These are phyloP conservation scores for Pterocles orientalis DNA, from an alignment of 2,113 vertebrate genomes.

Conservation along the genomic window DNA sequence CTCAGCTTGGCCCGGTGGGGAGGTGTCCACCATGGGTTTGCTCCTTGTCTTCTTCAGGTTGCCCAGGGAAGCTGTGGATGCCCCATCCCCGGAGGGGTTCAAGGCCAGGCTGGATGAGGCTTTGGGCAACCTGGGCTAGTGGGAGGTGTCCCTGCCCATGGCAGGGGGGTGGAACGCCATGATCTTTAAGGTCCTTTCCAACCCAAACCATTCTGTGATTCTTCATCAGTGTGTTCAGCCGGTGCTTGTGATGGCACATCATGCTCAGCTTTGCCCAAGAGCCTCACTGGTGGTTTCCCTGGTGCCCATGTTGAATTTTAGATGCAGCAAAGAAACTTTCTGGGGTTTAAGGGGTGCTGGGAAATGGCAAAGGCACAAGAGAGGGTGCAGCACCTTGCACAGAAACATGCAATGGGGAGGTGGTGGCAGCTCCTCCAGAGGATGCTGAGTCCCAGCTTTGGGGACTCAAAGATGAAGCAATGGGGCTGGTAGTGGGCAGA, in stretches of 20 bases:
- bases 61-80: no score
- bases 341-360: not conserved
- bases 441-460: not conserved
- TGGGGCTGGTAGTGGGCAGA: not conserved
- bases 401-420: not conserved
- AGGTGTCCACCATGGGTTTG: not conserved
- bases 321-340: not conserved
- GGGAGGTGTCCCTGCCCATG: no score
- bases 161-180: no score
- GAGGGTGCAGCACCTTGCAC: not conserved
- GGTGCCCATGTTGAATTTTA: not conserved
- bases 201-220: no score
- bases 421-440: not conserved
- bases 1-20: rapidly evolving
- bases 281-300: not conserved
- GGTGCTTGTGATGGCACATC: not conserved
- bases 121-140: no score
- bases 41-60: not conserved
- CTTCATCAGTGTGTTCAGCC: not conserved
- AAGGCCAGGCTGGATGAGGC: no score
- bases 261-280: not conserved
- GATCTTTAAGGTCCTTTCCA: no score
- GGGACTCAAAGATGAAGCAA: not conserved
- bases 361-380: no score
- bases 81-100: no score